phyloP scores from a whole-genome alignment of 2,888 invertebrate species.

The Ormyrus thymus region DNA sequence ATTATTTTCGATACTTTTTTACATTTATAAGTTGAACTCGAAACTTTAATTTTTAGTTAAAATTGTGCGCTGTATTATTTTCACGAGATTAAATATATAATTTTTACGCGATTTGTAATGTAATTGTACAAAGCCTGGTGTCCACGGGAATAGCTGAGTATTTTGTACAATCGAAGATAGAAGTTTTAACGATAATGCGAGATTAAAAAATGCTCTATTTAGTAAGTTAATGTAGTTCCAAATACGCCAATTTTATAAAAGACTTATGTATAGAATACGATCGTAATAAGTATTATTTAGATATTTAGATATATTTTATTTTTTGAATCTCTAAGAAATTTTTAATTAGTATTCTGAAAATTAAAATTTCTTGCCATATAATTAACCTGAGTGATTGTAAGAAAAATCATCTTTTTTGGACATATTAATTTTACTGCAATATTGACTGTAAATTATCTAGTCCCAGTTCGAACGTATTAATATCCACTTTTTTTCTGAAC shows the following conservation, averaged over 20 bases:
- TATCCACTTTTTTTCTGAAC: slow-evolving; percentile 11
- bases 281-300: slow-evolving; percentile 20
- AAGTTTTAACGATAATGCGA: slow-evolving; percentile 26
- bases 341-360: neutral
- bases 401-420: slow-evolving; percentile 27
- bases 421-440: slow-evolving; percentile 29
- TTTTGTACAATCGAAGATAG: slow-evolving; percentile 57
- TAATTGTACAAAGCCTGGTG: slow-evolving; percentile 65
- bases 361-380: slow-evolving; percentile 40
- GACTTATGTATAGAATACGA: slow-evolving; percentile 34
- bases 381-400: slow-evolving; percentile 30
- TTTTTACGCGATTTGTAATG: slow-evolving; percentile 44
- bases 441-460: slow-evolving; percentile 27
- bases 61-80: slow-evolving; percentile 31
- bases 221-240: slow-evolving; percentile 41
- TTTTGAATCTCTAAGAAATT: neutral
- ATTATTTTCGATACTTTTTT: slow-evolving; percentile 20
- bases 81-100: slow-evolving; percentile 16
- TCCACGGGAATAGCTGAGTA: slow-evolving; percentile 73
- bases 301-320: slow-evolving; percentile 14
- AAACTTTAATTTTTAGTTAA: slow-evolving; percentile 9
- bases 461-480: slow-evolving; percentile 1
- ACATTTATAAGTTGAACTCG: slow-evolving; percentile 6
- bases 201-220: slow-evolving; percentile 12
- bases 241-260: slow-evolving; percentile 40